A percentile compares a stretch with the other conserved stretches of the same genome.
phyloP scores from a whole-genome alignment of 1,140 invertebrate genomes.

The Cepaea nemoralis region DNA sequence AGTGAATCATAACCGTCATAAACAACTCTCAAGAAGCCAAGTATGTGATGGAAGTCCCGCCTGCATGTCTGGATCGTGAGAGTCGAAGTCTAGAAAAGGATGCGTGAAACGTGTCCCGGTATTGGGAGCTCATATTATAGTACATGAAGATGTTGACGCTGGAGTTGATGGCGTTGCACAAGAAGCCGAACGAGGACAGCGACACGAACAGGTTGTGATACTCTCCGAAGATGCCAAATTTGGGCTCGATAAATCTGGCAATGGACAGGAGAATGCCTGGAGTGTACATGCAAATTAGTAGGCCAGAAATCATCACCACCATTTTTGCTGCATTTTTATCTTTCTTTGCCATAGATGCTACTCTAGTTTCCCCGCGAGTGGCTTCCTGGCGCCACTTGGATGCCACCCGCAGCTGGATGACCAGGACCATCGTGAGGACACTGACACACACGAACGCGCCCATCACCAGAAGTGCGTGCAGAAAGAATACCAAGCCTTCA shows the following conservation, averaged over 20 bases:
- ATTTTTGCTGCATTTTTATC: conserved; percentile 19
- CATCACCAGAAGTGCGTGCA: background rate
- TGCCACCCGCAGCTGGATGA: background rate
- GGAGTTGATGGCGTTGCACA: conserved; percentile 13
- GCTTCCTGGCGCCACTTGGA: conserved; percentile 3
- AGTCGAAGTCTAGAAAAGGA: no score
- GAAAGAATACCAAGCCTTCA: background rate
- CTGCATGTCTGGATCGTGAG: no score
- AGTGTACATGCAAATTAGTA: conserved; percentile 13
- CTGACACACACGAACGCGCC: background rate
- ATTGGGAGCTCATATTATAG: conserved; percentile 25
- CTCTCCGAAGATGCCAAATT: background rate
- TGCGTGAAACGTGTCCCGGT: background rate
- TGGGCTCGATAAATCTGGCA: background rate
- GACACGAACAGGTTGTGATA: conserved; percentile 4
- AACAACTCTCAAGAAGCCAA: no score
- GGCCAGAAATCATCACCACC: conserved; percentile 16
- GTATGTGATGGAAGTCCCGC: no score
- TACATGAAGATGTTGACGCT: conserved; percentile 35
- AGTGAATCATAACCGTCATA: no score
- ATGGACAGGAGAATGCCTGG: background rate
- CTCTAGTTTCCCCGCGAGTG: background rate
- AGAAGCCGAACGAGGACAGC: conserved; percentile 8
- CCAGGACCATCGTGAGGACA: background rate
- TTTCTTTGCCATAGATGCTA: background rate